Conservation (phyloP, 2,113 vertebrate genomes). For the Smithornis capensis region DNA sequence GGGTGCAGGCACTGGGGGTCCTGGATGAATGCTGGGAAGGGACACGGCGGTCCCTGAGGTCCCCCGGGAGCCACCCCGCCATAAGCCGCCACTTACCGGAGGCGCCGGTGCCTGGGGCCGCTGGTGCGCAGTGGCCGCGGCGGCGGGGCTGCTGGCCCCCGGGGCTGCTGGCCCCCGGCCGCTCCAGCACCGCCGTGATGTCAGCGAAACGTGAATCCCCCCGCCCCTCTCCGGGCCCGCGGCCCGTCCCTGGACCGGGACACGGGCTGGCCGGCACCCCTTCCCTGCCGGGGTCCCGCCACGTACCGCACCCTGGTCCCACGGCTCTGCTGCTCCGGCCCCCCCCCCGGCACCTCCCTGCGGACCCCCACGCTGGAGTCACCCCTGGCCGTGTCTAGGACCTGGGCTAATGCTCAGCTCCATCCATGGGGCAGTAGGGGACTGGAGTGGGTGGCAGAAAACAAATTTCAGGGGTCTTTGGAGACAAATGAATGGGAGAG, state of each 20-base stretch:
- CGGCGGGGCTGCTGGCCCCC: background rate
- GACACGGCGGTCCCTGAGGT: background rate
- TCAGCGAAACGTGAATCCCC: conserved; percentile 57
- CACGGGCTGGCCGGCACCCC: conserved; percentile 19
- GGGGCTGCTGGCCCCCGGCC: conserved; percentile 8
- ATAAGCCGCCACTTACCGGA: background rate
- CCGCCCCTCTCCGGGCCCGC: conserved; percentile 35
- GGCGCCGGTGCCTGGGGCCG: background rate
- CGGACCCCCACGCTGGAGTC: background rate
- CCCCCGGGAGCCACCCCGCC: background rate
- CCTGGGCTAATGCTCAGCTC: background rate
- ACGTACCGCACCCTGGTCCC: background rate
- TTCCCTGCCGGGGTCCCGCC: conserved; percentile 21
- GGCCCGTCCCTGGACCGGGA: conserved; percentile 43
- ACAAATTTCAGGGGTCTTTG: background rate
- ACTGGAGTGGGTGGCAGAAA: background rate
- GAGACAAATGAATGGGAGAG: background rate
- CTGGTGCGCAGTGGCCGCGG: background rate
- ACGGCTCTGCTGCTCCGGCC: background rate
- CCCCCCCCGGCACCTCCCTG: background rate
- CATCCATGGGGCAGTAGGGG: background rate
- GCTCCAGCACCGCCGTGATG: conserved; percentile 45
- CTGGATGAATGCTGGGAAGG: background rate
- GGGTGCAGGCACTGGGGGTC: background rate
- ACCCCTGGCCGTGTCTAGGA: background rate